These are phyloP conservation scores for Orthonychiurus folsomi DNA, from an alignment of 2,888 invertebrate genomes.

Conservation along the genomic window DNA sequence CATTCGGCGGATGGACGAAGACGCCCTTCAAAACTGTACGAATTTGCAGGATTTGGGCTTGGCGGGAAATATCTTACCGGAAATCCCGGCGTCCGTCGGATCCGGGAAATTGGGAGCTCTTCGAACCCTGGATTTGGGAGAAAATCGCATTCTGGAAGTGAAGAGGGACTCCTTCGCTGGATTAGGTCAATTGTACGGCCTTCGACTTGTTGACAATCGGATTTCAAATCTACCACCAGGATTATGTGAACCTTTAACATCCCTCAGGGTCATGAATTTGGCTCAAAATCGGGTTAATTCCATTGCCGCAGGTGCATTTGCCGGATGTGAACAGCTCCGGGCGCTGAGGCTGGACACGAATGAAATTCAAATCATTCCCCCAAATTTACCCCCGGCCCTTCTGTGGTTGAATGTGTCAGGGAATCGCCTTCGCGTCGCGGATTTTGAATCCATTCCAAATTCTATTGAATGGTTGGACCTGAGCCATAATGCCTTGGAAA, in stretches of 20 bases:
- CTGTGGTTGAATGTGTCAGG: constrained; percentile 83
- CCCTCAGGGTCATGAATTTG: constrained; percentile 71
- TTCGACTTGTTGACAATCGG: constrained; percentile 81
- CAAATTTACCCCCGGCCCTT: constrained; percentile 74
- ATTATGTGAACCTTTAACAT: constrained; percentile 78
- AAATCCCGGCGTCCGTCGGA: constrained; percentile 64
- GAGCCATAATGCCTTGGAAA: constrained; percentile 39
- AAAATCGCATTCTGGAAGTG: constrained; percentile 77
- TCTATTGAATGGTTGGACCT: constrained; percentile 80
- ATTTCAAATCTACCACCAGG: constrained; percentile 73
- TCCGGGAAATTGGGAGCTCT: constrained; percentile 58
- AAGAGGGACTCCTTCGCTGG: constrained; percentile 76
- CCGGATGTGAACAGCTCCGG: constrained; percentile 68
- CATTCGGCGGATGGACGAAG: constrained; percentile 65
- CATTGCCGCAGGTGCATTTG: constrained; percentile 75
- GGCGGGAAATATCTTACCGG: constrained; percentile 71
- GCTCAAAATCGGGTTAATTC: constrained; percentile 80
- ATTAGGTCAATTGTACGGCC: constrained; percentile 73
- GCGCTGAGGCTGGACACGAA: constrained; percentile 82
- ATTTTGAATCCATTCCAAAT: constrained; percentile 71
- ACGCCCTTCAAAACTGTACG: constrained; percentile 66
- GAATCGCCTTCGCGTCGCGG: constrained; percentile 78
- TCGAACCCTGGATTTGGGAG: constrained; percentile 80
- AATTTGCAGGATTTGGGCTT: constrained; percentile 79
- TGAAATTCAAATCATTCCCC: constrained; percentile 78